A percentile compares a stretch with the other conserved stretches of the same genome.
Evolutionary conservation across 92 coral and sea anemone genomes (phyloP).

Genomic region (Bergia puertoricense): DNA sequence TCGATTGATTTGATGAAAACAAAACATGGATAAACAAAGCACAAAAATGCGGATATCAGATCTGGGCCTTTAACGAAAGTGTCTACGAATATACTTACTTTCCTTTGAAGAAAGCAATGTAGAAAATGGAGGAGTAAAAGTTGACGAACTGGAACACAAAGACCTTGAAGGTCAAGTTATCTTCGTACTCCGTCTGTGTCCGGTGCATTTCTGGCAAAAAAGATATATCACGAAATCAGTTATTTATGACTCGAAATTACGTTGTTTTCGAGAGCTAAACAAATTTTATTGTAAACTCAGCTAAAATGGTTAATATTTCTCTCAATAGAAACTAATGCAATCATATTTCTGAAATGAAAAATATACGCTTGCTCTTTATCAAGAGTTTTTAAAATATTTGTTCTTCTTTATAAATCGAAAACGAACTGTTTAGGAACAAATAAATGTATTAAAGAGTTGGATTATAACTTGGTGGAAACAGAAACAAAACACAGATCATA

Average conservation of each 20-base stretch:
- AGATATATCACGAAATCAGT: not conserved
- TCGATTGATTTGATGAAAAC: too few relatives aligned
- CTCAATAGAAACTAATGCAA: not conserved
- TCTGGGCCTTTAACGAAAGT: too few relatives aligned
- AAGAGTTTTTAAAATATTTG: too few relatives aligned
- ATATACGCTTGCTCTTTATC: too few relatives aligned
- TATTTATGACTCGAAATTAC: not conserved
- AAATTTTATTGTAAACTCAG: not conserved
- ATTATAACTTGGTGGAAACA: too few relatives aligned
- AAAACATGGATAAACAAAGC: too few relatives aligned
- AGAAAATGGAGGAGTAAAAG: conserved; percentile 97
- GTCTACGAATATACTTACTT: conserved; percentile 68
- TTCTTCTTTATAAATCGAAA: too few relatives aligned
- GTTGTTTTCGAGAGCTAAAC: not conserved
- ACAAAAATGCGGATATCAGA: too few relatives aligned
- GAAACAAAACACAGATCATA: too few relatives aligned
- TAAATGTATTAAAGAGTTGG: too few relatives aligned
- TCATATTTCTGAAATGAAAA: not conserved
- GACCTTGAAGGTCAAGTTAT: conserved; percentile 94
- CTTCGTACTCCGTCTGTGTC: conserved; percentile 97
- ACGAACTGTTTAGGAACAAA: too few relatives aligned
- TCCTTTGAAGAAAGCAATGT: conserved; percentile 99
- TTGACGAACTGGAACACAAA: conserved; percentile 97
- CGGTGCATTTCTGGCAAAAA: conserved; percentile 86
- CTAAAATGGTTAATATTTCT: not conserved